Percentiles rank a stretch among this genome's conserved stretches.
phyloP scores from a whole-genome alignment of 2,113 vertebrate genomes.

The Condylura cristata region DNA sequence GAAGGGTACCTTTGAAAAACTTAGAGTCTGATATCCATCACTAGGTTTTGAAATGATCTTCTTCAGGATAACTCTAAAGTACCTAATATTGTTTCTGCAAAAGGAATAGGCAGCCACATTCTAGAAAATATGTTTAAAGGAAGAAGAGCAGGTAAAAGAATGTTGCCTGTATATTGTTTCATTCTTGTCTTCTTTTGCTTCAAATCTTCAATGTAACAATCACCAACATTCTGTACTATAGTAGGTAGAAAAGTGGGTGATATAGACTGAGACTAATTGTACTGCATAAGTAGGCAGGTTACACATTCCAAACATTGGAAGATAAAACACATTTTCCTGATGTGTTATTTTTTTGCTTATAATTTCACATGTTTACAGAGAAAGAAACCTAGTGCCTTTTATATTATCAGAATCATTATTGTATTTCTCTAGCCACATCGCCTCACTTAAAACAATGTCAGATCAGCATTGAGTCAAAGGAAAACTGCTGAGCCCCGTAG shows the following conservation, averaged over 20 bases:
- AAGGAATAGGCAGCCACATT: neutral
- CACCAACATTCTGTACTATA: neutral
- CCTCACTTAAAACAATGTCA: slow-evolving; percentile 41
- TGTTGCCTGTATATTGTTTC: neutral
- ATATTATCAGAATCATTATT: slow-evolving; percentile 27
- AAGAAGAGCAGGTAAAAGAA: neutral
- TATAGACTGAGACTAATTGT: neutral
- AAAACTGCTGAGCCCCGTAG: neutral
- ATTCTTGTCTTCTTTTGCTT: neutral
- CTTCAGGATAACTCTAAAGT: neutral
- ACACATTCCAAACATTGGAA: neutral
- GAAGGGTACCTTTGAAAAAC: neutral
- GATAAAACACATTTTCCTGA: neutral
- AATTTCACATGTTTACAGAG: slow-evolving; percentile 13
- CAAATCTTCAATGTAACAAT: neutral
- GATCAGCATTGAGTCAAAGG: slow-evolving; percentile 23
- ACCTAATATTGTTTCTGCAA: neutral
- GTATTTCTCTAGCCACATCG: neutral
- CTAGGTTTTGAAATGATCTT: neutral
- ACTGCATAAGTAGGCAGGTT: neutral
- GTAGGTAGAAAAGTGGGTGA: neutral
- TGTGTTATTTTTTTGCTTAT: neutral
- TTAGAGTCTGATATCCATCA: neutral
- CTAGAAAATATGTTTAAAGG: neutral
- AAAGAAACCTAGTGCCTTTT: slow-evolving; percentile 29